Evolutionary conservation across 2,888 invertebrate genomes (phyloP), one percentile per base, ranked within the genome.

Genomic region (Acronicta alni): DNA sequence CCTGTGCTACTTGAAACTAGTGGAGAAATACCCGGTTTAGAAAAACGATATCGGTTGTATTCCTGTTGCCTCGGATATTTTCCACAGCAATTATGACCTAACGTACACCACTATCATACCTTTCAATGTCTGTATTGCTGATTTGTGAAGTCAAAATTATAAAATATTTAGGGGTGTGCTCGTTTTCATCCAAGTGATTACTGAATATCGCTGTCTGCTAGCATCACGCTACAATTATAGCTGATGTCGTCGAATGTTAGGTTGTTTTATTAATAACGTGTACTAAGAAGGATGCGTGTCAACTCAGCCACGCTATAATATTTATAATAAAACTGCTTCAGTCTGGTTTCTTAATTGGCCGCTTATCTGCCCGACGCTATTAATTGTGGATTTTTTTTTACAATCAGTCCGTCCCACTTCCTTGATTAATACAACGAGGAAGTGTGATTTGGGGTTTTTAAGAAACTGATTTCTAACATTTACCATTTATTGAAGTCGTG

Each of bases 301-400:
- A 55, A 62, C 46, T 30, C 23, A 7, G 17, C 53, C 57, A 37
- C 41, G 26, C 26, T 44, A 47, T 52, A 42, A 60, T 67, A n/a
- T 57, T 32, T 44, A 47, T 48, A 39, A 60, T 66, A n/a, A 60
- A 69, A 76, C 82, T 67, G 80, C 80, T 71, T 81, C 49, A 53
- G 59, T 80, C 83, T 78, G 69, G 83, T 81, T 71, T 80, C 44
- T 77, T 82, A 81, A 81, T 81, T 79, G 73, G 56, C 51, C 53
- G 61, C 62, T 81, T 77, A 75, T 76, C 75, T 77, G 48, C 55
- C 46, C 51, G 42, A 7, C 38, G 61, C 63, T 48, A 72, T 75
- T 75, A 70, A 74, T 70, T 71, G 69, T 70, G 56, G 54, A 58
- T 72, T 81, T 79, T 67, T n/a, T 79, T 67, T 78, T 67, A 78